Conservation (phyloP, 2,888 invertebrate genomes). For the Pantelozetes paolii region DNA sequence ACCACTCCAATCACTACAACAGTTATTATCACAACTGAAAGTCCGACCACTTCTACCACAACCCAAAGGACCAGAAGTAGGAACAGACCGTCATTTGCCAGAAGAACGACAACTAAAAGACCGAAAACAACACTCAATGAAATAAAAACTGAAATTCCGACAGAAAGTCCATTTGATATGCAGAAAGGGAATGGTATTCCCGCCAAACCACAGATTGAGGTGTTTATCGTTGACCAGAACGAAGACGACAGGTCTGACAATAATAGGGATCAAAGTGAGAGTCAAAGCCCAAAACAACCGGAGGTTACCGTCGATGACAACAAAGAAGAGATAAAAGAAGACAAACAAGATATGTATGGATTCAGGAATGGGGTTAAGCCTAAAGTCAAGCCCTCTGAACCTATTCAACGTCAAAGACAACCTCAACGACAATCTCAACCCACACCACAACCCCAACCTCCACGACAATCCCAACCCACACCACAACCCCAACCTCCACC, state of each 20-base stretch:
- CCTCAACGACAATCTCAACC: neutral
- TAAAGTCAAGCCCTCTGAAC: neutral
- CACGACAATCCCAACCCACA: no score
- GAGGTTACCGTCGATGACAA: slow-evolving; percentile 11
- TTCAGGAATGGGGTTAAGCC: slow-evolving; percentile 2
- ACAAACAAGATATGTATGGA: neutral
- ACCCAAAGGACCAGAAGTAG: neutral
- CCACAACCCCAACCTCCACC: no score
- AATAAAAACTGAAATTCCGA: neutral
- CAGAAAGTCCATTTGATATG: slow-evolving; percentile 31
- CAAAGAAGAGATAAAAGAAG: slow-evolving; percentile 23
- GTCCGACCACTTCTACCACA: slow-evolving; percentile 29
- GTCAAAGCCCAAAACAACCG: no score
- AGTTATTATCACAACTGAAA: slow-evolving; percentile 6
- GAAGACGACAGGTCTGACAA: slow-evolving; percentile 30
- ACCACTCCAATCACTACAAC: slow-evolving; percentile 6
- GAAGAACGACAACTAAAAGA: slow-evolving; percentile 23
- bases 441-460: no score
- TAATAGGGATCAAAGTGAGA: no score
- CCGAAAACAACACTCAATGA: slow-evolving; percentile 19
- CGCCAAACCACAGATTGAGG: slow-evolving; percentile 38
- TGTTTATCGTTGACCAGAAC: slow-evolving; percentile 35
- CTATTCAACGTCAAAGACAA: neutral
- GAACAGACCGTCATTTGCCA: slow-evolving; percentile 5
- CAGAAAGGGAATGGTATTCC: neutral